A percentile compares a stretch with the other conserved stretches of the same genome.
phyloP scores from a whole-genome alignment of 35 echinoderm and acorn worm genomes.

The Eucidaris tribuloides region DNA sequence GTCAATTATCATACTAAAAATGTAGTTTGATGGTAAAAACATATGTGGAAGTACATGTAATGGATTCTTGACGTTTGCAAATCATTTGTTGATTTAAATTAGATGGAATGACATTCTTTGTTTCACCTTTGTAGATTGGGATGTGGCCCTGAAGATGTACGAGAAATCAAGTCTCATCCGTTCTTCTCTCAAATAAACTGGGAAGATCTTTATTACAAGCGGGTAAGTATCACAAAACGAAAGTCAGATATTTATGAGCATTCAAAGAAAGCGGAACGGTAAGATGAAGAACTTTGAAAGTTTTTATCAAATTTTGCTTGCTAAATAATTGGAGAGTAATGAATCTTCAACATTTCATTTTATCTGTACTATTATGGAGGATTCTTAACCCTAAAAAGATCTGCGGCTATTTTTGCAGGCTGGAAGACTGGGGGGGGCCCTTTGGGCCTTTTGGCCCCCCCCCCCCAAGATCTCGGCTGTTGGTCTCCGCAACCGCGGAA shows the following conservation, averaged over 20 bases:
- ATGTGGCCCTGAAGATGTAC: slow-evolving; percentile 84
- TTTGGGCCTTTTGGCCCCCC: background rate
- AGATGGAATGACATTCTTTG: background rate
- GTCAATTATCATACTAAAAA: no score
- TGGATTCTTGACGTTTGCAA: no score
- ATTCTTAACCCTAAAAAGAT: background rate
- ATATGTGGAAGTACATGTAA: no score
- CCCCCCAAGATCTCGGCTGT: background rate
- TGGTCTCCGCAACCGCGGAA: no score
- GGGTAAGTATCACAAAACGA: slow-evolving; percentile 44
- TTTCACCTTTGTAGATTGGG: slow-evolving; percentile 56
- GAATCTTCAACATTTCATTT: background rate
- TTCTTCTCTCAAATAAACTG: slow-evolving; percentile 88
- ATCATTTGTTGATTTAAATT: no score
- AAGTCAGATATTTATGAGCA: background rate
- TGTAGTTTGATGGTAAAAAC: no score
- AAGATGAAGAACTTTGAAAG: background rate
- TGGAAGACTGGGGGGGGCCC: background rate
- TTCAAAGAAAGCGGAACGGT: no score
- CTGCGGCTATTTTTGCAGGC: background rate
- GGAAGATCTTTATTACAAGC: slow-evolving; percentile 91
- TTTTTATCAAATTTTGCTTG: background rate
- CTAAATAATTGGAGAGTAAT: background rate
- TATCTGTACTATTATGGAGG: no score
- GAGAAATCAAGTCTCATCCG: slow-evolving; percentile 87